These are phyloP conservation scores for Alfaro cultratus DNA, from an alignment of 2,797 vertebrate genomes.

Conservation along the genomic window DNA sequence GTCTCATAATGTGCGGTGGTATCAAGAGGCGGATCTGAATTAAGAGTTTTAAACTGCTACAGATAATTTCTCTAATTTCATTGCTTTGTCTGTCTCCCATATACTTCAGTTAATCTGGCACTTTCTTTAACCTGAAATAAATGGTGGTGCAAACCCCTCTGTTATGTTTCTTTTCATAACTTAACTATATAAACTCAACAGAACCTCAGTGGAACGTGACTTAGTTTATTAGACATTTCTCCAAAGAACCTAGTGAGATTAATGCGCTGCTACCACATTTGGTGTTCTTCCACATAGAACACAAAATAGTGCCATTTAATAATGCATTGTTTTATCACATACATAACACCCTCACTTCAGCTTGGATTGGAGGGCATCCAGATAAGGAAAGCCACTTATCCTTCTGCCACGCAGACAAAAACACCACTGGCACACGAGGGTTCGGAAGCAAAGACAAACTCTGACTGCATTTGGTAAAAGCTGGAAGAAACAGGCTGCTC, in stretches of 20 bases:
- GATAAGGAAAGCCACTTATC: constrained; percentile 49
- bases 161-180: too few relatives aligned
- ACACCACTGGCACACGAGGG: constrained; percentile 14
- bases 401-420: constrained; percentile 11
- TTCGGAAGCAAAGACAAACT: constrained; percentile 42
- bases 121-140: constrained; percentile 29
- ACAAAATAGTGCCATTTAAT: too few relatives aligned
- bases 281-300: too few relatives aligned
- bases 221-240: too few relatives aligned
- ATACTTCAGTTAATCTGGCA: not conserved
- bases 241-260: too few relatives aligned
- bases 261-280: too few relatives aligned
- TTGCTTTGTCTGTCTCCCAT: not conserved
- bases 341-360: constrained; percentile 17
- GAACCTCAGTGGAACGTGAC: too few relatives aligned
- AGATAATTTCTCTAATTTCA: not conserved
- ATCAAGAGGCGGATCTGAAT: constrained; percentile 24
- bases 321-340: too few relatives aligned
- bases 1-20: constrained; percentile 18
- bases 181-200: too few relatives aligned
- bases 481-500: constrained; percentile 37
- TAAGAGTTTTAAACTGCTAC: not conserved
- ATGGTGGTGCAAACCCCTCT: constrained; percentile 41
- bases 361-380: constrained; percentile 51
- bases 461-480: constrained; percentile 40